phyloP scores from a whole-genome alignment of 2,888 invertebrate genomes.

The Rhagophthalmus giganteus region DNA sequence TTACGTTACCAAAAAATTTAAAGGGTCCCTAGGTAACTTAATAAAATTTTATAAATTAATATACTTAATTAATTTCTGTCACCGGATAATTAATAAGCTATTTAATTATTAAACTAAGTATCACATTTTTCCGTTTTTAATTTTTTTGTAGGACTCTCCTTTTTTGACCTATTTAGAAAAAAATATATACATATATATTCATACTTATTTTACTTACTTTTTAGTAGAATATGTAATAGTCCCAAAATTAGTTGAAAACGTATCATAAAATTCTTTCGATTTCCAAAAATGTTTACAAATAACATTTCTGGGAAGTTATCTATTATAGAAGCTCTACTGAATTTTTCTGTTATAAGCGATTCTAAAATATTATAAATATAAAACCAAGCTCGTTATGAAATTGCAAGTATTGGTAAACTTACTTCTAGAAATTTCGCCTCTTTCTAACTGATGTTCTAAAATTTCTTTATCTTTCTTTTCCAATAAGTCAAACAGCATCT shows the following conservation, averaged over 20 bases:
- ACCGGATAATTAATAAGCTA: no score
- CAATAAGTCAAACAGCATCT: conserved; percentile 53
- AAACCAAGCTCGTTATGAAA: not conserved
- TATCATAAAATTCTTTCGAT: conserved; percentile 36
- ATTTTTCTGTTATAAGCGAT: conserved; percentile 48
- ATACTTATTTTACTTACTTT: conserved; percentile 24
- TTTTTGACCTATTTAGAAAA: no score
- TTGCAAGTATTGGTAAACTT: conserved; percentile 31
- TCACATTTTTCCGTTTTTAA: no score
- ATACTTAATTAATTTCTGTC: no score
- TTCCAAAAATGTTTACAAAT: conserved; percentile 37
- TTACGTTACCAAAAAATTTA: no score
- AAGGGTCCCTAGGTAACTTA: no score
- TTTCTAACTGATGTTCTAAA: conserved; percentile 58
- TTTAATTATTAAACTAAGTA: no score
- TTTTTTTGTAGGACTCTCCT: no score
- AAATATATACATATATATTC: no score
- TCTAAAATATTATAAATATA: conserved; percentile 38
- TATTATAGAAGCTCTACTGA: conserved; percentile 37
- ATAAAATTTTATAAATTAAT: no score
- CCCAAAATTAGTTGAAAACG: conserved; percentile 38
- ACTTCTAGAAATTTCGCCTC: conserved; percentile 57
- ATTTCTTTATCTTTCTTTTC: conserved; percentile 62
- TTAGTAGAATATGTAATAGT: conserved; percentile 27
- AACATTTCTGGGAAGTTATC: conserved; percentile 21